phyloP scores from a whole-genome alignment of 2,797 vertebrate genomes.

The Mus minutoides region DNA sequence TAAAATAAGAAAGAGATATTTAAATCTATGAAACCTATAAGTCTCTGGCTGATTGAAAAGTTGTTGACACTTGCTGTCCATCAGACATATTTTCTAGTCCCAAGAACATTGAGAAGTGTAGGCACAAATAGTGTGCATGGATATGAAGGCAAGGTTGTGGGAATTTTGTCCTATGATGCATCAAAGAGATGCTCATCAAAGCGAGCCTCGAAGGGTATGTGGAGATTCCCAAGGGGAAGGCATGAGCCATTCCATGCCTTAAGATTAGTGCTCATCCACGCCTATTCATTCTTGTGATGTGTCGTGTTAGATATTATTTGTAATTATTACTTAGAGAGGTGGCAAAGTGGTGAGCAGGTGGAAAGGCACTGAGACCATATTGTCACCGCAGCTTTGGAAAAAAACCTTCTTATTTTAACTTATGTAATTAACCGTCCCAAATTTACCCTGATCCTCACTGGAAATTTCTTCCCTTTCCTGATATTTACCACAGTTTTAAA shows the following conservation, averaged over 20 bases:
- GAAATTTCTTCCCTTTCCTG: slow-evolving; percentile 40
- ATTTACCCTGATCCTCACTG: background rate
- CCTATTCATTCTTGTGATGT: background rate
- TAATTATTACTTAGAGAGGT: background rate
- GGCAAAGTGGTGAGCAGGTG: background rate
- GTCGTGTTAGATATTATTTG: background rate
- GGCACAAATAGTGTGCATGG: background rate
- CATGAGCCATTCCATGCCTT: background rate
- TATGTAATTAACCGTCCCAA: slow-evolving; percentile 28
- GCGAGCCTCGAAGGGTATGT: background rate
- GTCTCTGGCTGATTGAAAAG: background rate
- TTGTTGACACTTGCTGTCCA: background rate
- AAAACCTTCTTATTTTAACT: slow-evolving; percentile 26
- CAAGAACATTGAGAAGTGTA: background rate
- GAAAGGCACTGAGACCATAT: background rate
- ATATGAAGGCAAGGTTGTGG: background rate
- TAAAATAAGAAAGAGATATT: background rate
- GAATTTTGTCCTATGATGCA: background rate
- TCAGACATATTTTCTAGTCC: background rate
- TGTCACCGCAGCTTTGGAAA: background rate
- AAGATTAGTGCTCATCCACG: background rate
- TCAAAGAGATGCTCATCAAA: background rate
- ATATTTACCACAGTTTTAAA: slow-evolving; percentile 20
- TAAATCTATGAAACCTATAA: background rate
- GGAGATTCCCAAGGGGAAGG: background rate